These are phyloP conservation scores for Ceratotherium simum DNA, from an alignment of 2,113 vertebrate species.

Conservation along the genomic window DNA sequence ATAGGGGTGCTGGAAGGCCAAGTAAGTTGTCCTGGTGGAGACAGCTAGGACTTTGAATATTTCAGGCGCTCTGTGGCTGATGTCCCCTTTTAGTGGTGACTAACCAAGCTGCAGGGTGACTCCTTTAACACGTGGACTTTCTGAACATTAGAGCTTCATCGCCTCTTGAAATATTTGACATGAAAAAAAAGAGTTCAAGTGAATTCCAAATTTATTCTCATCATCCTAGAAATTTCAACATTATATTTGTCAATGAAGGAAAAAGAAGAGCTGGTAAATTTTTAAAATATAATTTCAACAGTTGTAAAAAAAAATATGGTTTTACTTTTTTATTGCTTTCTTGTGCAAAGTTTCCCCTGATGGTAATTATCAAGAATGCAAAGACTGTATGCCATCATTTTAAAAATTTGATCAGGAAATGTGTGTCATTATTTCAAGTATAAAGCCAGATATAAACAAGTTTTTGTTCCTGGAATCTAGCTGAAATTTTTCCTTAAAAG, in stretches of 20 bases:
- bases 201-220: slow-evolving; percentile 16
- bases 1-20: neutral
- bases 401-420: neutral
- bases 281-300: slow-evolving; percentile 17
- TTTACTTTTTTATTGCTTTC: neutral
- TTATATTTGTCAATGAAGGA: neutral
- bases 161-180: slow-evolving; percentile 47
- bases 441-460: neutral
- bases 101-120: neutral
- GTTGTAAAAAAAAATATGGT: neutral
- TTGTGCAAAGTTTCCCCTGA: neutral
- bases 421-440: neutral
- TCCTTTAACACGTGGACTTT: neutral
- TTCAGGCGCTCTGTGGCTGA: neutral
- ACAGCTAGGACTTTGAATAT: neutral
- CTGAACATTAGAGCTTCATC: neutral
- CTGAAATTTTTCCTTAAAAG: neutral
- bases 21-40: neutral
- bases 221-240: neutral
- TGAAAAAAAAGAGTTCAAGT: slow-evolving; percentile 29
- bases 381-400: neutral
- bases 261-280: neutral
- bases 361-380: neutral
- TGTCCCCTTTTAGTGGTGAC: neutral
- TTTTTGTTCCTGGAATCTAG: neutral